Evolutionary conservation across 2,113 vertebrate species (phyloP).

Genomic region (Thinocorus orbignyianus): DNA sequence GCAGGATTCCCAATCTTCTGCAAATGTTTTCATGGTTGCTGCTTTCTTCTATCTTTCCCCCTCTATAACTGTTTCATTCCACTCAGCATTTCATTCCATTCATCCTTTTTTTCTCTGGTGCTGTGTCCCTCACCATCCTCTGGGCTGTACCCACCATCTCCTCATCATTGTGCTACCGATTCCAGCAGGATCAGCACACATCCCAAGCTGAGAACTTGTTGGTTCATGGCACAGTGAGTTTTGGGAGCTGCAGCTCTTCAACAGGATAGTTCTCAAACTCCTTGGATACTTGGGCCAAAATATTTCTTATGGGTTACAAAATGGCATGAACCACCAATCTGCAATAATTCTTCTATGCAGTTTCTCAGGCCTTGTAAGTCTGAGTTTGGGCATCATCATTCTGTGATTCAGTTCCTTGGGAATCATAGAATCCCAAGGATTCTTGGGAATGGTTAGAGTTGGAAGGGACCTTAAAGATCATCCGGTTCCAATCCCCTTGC

Average conservation of each 20-base stretch:
- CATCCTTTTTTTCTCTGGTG: neutral
- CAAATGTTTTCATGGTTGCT: neutral
- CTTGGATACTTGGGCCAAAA: neutral
- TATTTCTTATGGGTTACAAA: neutral
- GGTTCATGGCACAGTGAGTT: neutral
- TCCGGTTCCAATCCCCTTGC: no score
- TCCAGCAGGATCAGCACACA: neutral
- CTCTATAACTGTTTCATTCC: neutral
- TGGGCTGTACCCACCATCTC: neutral
- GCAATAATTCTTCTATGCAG: neutral
- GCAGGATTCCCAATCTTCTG: neutral
- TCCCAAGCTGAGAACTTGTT: neutral
- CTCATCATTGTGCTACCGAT: neutral
- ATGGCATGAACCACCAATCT: neutral
- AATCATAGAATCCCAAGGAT: no score
- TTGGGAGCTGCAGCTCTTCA: neutral
- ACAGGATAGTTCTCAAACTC: neutral
- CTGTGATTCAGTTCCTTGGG: no score
- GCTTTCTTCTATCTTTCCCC: neutral
- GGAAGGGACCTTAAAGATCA: no score
- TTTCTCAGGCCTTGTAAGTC: neutral
- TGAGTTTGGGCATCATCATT: neutral
- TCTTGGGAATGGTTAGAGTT: no score
- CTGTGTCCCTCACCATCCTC: neutral
- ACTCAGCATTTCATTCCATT: neutral